Conservation (phyloP, 2,113 vertebrate species). For the Eurypyga helias region DNA sequence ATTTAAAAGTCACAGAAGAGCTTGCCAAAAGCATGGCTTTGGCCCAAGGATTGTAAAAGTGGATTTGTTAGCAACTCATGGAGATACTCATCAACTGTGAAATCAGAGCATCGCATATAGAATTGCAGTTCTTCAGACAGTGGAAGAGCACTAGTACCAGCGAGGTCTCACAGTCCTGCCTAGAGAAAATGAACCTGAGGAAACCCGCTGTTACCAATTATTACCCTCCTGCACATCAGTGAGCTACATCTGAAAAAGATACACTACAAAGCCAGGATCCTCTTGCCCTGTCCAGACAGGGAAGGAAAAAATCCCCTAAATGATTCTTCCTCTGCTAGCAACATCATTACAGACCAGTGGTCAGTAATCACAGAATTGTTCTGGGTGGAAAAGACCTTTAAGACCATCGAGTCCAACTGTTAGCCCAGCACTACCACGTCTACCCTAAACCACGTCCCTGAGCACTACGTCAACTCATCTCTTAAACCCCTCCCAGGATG, state of each 20-base stretch:
- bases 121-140: not conserved
- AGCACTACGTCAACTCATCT: no score
- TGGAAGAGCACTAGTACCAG: not conserved
- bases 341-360: not conserved
- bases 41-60: not conserved
- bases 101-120: not conserved
- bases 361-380: not conserved
- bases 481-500: no score
- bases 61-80: not conserved
- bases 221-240: not conserved
- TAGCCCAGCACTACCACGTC: no score
- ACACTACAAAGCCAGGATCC: not conserved
- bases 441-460: no score
- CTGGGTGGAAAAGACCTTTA: no score
- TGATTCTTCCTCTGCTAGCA: not conserved
- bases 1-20: not conserved
- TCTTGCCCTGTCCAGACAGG: not conserved
- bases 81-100: not conserved
- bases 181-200: not conserved
- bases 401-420: no score
- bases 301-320: fast-evolving
- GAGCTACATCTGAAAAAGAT: not conserved
- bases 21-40: not conserved
- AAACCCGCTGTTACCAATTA: not conserved
- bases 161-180: not conserved